Evolutionary conservation across 53 echinoderm and acorn worm genomes (phyloP).

Genomic region (Temnopleurus reevesii): DNA sequence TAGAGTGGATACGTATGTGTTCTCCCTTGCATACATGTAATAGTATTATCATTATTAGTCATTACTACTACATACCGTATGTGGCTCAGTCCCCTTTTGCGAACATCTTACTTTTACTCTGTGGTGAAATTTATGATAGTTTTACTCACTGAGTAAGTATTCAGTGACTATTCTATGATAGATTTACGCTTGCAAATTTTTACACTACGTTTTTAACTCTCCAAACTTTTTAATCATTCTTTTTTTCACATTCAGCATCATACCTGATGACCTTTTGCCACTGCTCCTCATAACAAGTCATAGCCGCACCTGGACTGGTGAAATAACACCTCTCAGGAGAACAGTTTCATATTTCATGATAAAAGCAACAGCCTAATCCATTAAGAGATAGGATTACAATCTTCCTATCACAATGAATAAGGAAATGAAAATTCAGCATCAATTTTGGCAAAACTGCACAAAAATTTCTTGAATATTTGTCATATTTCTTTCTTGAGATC

Average conservation of each 20-base stretch:
- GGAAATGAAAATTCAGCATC: background rate
- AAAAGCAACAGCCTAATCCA: constrained; percentile 19
- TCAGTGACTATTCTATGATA: no score
- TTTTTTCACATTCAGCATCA: background rate
- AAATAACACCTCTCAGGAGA: background rate
- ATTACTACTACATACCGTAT: no score
- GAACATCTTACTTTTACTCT: no score
- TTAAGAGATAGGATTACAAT: constrained; percentile 22
- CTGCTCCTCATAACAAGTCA: background rate
- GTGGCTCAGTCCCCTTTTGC: no score
- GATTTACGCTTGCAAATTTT: no score
- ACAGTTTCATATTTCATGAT: constrained; percentile 11
- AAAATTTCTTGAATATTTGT: background rate
- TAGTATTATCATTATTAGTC: no score
- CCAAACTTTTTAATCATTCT: background rate
- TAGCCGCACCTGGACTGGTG: constrained; percentile 22
- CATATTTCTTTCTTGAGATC: background rate
- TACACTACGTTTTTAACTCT: background rate
- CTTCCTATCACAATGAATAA: background rate
- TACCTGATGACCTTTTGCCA: background rate
- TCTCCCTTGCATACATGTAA: no score
- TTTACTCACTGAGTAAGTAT: no score
- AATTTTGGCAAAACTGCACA: background rate
- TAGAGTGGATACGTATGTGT: no score
- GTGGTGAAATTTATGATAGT: no score